These are phyloP conservation scores for Melanocharis versteri DNA, from an alignment of 2,113 vertebrate genomes.

Conservation along the genomic window DNA sequence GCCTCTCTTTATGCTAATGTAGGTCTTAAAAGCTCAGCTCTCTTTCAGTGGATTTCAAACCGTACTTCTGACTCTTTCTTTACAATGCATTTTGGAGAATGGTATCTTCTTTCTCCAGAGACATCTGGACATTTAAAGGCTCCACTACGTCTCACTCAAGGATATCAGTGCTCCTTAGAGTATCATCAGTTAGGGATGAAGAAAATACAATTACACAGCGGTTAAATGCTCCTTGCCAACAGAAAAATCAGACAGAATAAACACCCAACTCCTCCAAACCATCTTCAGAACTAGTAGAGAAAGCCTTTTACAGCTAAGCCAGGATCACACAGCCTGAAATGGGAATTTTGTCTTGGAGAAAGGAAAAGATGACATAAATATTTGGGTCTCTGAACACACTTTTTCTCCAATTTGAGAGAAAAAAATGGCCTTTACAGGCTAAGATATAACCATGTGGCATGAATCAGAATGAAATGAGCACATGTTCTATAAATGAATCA, in stretches of 20 bases:
- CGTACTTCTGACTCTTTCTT: background rate
- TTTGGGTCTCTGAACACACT: background rate
- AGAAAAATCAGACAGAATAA: conserved; percentile 1
- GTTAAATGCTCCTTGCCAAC: background rate
- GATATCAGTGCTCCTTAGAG: background rate
- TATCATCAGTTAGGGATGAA: background rate
- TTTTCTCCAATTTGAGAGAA: background rate
- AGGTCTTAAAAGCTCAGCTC: background rate
- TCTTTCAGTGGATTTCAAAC: background rate
- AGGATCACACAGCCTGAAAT: background rate
- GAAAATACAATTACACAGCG: background rate
- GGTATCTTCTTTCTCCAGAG: background rate
- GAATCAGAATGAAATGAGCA: conserved; percentile 29
- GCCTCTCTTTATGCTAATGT: background rate
- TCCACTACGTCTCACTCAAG: background rate
- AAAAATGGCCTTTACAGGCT: background rate
- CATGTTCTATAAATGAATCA: conserved; percentile 27
- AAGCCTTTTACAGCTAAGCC: background rate
- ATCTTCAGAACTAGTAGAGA: background rate
- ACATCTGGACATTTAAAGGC: background rate
- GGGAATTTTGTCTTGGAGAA: background rate
- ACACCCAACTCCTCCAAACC: background rate
- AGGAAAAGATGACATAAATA: background rate
- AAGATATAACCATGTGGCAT: background rate
- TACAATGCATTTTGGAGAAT: background rate